Evolutionary conservation across 2,888 invertebrate species (phyloP).

Genomic region (Hesperia comma): DNA sequence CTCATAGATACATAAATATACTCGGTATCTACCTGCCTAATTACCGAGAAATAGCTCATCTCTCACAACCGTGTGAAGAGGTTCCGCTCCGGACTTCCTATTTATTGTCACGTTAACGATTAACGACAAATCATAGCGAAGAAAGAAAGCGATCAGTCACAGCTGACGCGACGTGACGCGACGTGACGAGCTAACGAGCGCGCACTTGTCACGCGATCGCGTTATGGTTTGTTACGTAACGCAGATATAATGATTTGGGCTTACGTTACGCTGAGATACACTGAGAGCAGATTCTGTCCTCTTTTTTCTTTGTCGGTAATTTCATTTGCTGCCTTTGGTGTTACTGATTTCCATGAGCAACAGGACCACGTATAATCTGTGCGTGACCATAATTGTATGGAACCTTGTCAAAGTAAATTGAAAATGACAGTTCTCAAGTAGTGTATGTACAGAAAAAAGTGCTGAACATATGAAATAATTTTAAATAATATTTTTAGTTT

Average conservation of each 20-base stretch:
- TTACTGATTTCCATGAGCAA: too few species aligned
- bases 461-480: too few species aligned
- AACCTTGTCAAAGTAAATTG: too few species aligned
- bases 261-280: not conserved
- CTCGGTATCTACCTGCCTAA: too few species aligned
- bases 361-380: too few species aligned
- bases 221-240: conserved; percentile 27
- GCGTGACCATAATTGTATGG: too few species aligned
- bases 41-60: not conserved
- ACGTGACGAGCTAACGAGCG: conserved; percentile 16
- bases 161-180: not conserved
- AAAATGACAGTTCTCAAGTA: too few species aligned
- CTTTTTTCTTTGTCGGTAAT: too few species aligned
- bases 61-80: not conserved
- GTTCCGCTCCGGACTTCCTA: not conserved
- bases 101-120: not conserved
- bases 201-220: conserved; percentile 24
- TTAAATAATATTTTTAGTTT: too few species aligned
- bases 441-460: too few species aligned
- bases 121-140: conserved; percentile 13
- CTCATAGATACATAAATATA: too few species aligned
- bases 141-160: conserved; percentile 28
- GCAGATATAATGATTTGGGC: conserved; percentile 16
- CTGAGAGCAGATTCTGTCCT: not conserved
- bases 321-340: too few species aligned